phyloP scores from a whole-genome alignment of 2,797 vertebrate species.

The Melanotaenia parkinsoni region DNA sequence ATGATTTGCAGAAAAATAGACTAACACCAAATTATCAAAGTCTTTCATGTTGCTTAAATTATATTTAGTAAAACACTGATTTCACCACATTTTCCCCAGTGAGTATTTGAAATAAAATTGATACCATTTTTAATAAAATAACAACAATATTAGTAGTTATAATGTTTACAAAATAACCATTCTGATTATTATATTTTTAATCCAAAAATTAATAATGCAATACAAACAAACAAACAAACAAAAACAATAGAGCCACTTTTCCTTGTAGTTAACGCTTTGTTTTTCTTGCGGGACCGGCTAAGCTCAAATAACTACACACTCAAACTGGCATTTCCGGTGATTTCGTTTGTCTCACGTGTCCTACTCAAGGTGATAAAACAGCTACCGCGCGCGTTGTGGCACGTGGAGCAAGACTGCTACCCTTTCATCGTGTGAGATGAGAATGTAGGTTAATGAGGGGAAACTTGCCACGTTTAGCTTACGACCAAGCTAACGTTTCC shows the following conservation, averaged over 20 bases:
- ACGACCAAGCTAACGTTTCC: no score
- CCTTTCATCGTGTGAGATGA: not conserved
- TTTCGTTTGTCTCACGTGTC: conserved; percentile 32
- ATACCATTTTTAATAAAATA: no score
- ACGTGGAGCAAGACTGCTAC: conserved; percentile 16
- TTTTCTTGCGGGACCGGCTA: not conserved
- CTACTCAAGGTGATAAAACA: conserved; percentile 24
- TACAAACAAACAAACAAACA: not conserved
- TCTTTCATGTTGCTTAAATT: no score
- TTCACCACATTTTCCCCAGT: no score
- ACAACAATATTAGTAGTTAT: no score
- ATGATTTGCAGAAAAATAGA: not conserved
- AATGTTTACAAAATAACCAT: not conserved
- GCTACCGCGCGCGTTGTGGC: conserved; percentile 17
- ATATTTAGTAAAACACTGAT: no score
- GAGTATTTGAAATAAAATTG: no score
- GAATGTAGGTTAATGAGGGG: not conserved
- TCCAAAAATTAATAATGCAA: not conserved
- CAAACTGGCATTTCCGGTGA: conserved; percentile 36
- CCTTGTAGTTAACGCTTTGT: not conserved
- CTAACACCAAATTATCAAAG: not conserved
- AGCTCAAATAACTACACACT: conserved; percentile 5
- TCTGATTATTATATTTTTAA: not conserved
- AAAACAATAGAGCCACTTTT: not conserved
- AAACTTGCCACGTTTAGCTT: not conserved